A percentile compares a stretch with the other conserved stretches of the same genome.
phyloP scores from a whole-genome alignment of 2,113 vertebrate genomes.

The Caloenas nicobarica region DNA sequence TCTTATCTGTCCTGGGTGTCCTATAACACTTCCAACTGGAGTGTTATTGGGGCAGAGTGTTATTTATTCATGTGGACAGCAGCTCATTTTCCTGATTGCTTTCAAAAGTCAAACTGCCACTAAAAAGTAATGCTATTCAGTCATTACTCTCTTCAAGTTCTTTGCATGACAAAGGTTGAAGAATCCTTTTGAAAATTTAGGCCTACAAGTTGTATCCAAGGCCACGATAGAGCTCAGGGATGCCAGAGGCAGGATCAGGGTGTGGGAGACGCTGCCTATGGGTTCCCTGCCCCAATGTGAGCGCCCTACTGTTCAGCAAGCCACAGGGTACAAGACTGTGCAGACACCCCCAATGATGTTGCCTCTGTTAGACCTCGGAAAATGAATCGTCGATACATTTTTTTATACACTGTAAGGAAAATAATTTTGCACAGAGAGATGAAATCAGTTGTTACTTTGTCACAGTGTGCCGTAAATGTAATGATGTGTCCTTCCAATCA shows the following conservation, averaged over 20 bases:
- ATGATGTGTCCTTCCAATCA: conserved; percentile 60
- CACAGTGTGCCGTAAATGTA: conserved; percentile 69
- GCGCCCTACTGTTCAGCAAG: not conserved
- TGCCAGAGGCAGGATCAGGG: not conserved
- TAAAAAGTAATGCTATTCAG: not conserved
- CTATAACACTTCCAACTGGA: not conserved
- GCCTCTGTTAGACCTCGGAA: not conserved
- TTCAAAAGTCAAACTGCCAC: not conserved
- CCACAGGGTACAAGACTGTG: not conserved
- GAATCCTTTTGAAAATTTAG: not conserved
- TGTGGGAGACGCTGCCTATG: not conserved
- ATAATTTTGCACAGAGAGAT: not conserved
- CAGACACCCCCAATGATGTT: not conserved
- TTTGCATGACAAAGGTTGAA: not conserved
- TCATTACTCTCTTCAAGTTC: not conserved
- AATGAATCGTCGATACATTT: not conserved
- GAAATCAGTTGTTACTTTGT: conserved; percentile 64
- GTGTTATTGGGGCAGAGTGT: not conserved
- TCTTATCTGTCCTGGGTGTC: not conserved
- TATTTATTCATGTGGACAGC: not conserved
- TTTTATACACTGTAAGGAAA: not conserved
- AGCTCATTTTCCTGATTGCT: not conserved
- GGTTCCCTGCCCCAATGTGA: not conserved
- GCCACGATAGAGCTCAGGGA: not conserved
- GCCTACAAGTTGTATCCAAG: not conserved